Conservation (phyloP, 2,113 vertebrate species). For the Pelmatolapia mariae region DNA sequence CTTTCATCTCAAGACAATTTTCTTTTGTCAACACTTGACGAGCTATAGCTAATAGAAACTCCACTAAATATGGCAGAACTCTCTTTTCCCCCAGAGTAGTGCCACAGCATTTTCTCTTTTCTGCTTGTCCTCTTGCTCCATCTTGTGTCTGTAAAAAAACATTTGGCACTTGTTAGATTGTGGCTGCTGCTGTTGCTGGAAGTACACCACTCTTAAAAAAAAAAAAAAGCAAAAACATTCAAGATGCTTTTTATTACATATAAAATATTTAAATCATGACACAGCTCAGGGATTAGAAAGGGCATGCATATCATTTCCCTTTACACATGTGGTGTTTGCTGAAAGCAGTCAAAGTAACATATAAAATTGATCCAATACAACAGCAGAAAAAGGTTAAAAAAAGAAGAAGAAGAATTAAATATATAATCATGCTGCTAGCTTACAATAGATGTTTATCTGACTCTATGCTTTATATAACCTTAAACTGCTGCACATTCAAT, state of each 20-base stretch:
- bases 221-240: background rate
- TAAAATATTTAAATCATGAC: background rate
- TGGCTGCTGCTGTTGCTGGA: background rate
- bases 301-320: background rate
- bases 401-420: background rate
- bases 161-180: background rate
- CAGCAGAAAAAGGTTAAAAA: background rate
- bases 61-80: background rate
- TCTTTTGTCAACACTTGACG: background rate
- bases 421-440: background rate
- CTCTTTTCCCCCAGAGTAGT: background rate
- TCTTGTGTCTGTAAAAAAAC: constrained; percentile 11
- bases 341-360: background rate
- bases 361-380: background rate
- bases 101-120: background rate
- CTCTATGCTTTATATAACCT: background rate
- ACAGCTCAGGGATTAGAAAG: background rate
- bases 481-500: background rate
- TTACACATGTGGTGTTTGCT: background rate
- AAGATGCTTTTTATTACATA: background rate
- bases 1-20: background rate
- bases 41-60: background rate
- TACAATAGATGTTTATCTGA: background rate
- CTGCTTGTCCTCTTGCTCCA: constrained; percentile 31
- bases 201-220: background rate